Evolutionary conservation across 1,140 invertebrate genomes (phyloP).

Genomic region (Phortica variegata): DNA sequence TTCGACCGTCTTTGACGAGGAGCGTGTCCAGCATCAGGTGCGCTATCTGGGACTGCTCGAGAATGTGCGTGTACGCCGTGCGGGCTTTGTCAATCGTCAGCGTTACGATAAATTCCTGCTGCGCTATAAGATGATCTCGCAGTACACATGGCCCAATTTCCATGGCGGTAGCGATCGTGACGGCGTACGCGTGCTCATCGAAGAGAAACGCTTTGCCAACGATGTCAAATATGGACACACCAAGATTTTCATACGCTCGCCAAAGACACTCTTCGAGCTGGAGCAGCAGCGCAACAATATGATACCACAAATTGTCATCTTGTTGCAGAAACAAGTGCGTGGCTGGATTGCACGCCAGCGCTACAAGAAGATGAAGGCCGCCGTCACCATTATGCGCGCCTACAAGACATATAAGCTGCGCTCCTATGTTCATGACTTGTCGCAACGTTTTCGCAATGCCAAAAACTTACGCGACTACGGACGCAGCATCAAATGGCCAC

Average conservation of each 20-base stretch:
- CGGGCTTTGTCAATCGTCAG: constrained; percentile 90
- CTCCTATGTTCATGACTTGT: constrained; percentile 73
- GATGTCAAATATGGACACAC: constrained; percentile 94
- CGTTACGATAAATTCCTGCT: constrained; percentile 81
- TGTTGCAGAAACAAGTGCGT: constrained; percentile 93
- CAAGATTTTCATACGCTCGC: constrained; percentile 91
- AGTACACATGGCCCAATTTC: constrained; percentile 94
- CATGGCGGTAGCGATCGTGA: constrained; percentile 73
- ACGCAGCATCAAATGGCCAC: constrained; percentile 79
- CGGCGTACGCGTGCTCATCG: constrained; percentile 79
- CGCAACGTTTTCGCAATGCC: constrained; percentile 64
- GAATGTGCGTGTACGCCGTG: constrained; percentile 89
- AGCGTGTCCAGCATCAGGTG: constrained; percentile 86
- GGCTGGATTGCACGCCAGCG: constrained; percentile 77
- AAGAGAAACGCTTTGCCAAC: constrained; percentile 72
- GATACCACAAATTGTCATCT: constrained; percentile 85
- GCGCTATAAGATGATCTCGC: constrained; percentile 95
- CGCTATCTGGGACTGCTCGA: constrained; percentile 88
- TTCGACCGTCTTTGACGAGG: constrained; percentile 65
- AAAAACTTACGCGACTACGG: constrained; percentile 72
- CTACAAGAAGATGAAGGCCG: constrained; percentile 84
- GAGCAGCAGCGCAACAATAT: constrained; percentile 80
- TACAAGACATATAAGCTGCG: constrained; percentile 85
- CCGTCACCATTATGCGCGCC: constrained; percentile 75
- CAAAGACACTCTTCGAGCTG: constrained; percentile 83